These are phyloP conservation scores for Zhuqinia jingwanae DNA, from an alignment of 2,888 invertebrate species.

Conservation along the genomic window DNA sequence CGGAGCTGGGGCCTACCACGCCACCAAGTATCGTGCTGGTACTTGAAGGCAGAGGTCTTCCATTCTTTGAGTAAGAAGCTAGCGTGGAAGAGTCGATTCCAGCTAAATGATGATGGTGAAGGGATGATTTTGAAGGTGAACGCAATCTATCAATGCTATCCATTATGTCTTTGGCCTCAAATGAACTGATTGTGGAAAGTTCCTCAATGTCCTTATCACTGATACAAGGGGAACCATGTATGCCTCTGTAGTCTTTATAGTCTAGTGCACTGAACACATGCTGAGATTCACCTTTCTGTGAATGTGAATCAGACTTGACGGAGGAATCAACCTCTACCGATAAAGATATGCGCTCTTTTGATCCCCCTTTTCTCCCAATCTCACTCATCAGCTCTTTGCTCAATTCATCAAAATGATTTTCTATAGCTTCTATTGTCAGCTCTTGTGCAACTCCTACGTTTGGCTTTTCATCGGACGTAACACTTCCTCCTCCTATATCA, in stretches of 20 bases:
- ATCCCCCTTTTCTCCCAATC: conserved; percentile 65
- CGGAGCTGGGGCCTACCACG: conserved; percentile 16
- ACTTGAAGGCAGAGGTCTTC: conserved; percentile 50
- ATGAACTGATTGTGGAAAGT: conserved; percentile 87
- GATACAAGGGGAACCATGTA: conserved; percentile 85
- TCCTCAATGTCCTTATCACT: conserved; percentile 90
- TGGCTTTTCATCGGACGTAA: conserved; percentile 82
- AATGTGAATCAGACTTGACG: conserved; percentile 75
- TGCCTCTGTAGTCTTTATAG: conserved; percentile 88
- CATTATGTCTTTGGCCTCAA: conserved; percentile 82
- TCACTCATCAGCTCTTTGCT: conserved; percentile 71
- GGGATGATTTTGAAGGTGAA: conserved; percentile 59
- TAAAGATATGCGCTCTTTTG: conserved; percentile 56
- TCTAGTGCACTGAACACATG: conserved; percentile 89
- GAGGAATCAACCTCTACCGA: conserved; percentile 78
- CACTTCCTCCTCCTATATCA: conserved; percentile 79
- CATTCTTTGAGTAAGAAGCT: conserved; percentile 56
- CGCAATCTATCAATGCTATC: conserved; percentile 74
- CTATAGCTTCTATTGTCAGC: conserved; percentile 69
- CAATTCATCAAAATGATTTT: conserved; percentile 68
- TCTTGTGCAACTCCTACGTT: conserved; percentile 45
- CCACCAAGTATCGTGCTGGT: conserved; percentile 48
- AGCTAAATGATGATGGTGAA: conserved; percentile 34
- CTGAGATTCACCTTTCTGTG: conserved; percentile 82
- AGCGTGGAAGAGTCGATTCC: conserved; percentile 37